phyloP scores from a whole-genome alignment of 1,140 invertebrate species.

The Platorchestia sp. region DNA sequence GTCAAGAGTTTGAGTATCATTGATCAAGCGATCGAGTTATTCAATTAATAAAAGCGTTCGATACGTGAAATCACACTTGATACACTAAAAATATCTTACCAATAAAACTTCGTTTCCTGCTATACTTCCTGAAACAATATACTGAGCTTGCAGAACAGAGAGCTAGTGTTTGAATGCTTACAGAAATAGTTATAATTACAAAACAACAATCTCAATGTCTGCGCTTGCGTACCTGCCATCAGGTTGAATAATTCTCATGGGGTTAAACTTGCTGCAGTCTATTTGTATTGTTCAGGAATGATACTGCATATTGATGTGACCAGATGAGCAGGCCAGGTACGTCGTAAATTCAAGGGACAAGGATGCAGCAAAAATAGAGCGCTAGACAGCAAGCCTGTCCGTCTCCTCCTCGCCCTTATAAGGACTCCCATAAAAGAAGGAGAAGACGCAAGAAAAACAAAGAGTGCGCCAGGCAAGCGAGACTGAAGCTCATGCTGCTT shows the following conservation, averaged over 20 bases:
- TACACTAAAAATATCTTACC: not conserved
- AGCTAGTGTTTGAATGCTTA: not conserved
- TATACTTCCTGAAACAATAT: not conserved
- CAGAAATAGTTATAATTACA: not conserved
- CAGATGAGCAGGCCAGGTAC: slow-evolving; percentile 33
- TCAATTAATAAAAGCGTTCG: not conserved
- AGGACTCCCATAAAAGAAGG: slow-evolving; percentile 32
- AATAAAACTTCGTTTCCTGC: not conserved
- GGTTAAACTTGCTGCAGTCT: not conserved
- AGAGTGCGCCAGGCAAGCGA: slow-evolving; percentile 31
- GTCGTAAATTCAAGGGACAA: slow-evolving; percentile 29
- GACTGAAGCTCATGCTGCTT: not conserved
- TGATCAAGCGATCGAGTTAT: not conserved
- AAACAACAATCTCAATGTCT: not conserved
- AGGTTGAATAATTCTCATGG: not conserved
- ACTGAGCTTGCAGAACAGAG: not conserved
- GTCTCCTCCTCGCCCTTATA: slow-evolving; percentile 32
- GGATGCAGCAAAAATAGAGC: slow-evolving; percentile 41
- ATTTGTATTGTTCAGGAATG: not conserved
- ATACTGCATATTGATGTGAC: not conserved
- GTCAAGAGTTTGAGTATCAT: not conserved
- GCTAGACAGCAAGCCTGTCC: slow-evolving; percentile 27
- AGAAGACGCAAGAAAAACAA: slow-evolving; percentile 32
- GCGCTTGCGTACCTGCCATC: not conserved
- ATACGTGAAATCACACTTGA: not conserved